Evolutionary conservation across 2,888 invertebrate genomes (phyloP).

Genomic region (Tiphia femorata): DNA sequence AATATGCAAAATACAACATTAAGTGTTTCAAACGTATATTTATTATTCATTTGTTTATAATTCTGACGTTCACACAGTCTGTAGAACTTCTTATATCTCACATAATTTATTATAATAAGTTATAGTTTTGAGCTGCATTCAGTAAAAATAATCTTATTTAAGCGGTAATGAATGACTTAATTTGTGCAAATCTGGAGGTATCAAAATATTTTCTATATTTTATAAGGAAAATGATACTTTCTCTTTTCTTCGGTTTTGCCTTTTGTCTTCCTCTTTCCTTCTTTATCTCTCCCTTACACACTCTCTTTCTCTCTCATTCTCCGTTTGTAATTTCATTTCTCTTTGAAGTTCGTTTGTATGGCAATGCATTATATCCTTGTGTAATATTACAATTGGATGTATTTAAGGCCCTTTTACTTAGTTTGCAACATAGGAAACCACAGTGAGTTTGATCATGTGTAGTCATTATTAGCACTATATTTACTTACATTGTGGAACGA

Average conservation of each 20-base stretch:
- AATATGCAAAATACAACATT: conserved; percentile 18
- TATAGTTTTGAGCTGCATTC: conserved; percentile 59
- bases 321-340: conserved; percentile 25
- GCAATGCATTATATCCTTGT: conserved; percentile 48
- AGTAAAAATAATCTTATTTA: conserved; percentile 63
- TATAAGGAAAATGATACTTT: conserved; percentile 42
- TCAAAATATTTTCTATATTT: conserved; percentile 66
- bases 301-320: conserved; percentile 9
- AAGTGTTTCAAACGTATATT: conserved; percentile 64
- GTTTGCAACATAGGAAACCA: conserved; percentile 56
- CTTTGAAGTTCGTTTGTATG: conserved; percentile 42
- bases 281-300: too few relatives aligned
- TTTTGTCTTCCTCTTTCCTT: too few relatives aligned
- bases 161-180: conserved; percentile 56
- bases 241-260: conserved; percentile 13
- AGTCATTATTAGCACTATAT: conserved; percentile 34
- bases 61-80: conserved; percentile 60
- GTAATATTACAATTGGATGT: conserved; percentile 47
- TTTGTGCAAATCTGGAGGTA: conserved; percentile 65
- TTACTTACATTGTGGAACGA: conserved; percentile 34
- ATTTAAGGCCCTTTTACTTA: conserved; percentile 61
- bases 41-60: conserved; percentile 59
- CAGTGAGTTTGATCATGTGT: conserved; percentile 53
- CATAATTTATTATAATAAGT: conserved; percentile 38
- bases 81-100: conserved; percentile 39